Base-by-base conservation (phyloP, 2,797 vertebrate species). In the Heteromormyrus szaboi region DNA sequence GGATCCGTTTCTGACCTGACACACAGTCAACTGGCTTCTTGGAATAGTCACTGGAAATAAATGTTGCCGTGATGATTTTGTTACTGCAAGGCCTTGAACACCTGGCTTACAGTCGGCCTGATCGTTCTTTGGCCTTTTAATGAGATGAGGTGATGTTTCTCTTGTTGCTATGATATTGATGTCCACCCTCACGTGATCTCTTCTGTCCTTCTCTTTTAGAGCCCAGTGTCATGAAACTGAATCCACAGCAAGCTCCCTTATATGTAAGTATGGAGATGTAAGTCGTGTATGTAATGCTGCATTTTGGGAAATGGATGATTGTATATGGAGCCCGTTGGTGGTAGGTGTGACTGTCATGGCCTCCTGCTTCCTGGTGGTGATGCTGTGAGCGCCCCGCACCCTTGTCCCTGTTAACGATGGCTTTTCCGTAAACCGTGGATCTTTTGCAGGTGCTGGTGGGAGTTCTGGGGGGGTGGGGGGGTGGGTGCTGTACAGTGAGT, bases 151-250 rank as follows among this genome's bases (percentile, higher is more conserved):
- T 25, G 48, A 50, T 50, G 46, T 72, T 72, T 72, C 62, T 68
- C 62, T 33, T 17, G 65, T 33, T 72, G 65, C 65, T 37, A 1
- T 29, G 29, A 53, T 33, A 56, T 68, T 88, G 89, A 90, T 46
- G 41, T 33, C 44, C 85, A 56, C 12, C 88, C 12, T 0, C 87
- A 46, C 59, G n/a, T 88, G 37, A 53, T 89, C 12, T 87, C 93
- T 90, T 92, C 81, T 93, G 89, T 90, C 68, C 92, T 90, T 93
- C 92, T 93, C 92, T 97, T 96, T 88, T 95, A 98, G 97, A 94
- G 93, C 96, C 97, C 95, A 95, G 95, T 96, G 98, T 98, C 97
- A 99, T 99, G 98, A 99, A 99, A 98, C 97, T 99, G 95, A 97
- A 96, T 97, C 98, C 98, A 96, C 97, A 97, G 89, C 97, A 99